Conservation (phyloP, 2,113 vertebrate species). For the Coptodon rendalli region DNA sequence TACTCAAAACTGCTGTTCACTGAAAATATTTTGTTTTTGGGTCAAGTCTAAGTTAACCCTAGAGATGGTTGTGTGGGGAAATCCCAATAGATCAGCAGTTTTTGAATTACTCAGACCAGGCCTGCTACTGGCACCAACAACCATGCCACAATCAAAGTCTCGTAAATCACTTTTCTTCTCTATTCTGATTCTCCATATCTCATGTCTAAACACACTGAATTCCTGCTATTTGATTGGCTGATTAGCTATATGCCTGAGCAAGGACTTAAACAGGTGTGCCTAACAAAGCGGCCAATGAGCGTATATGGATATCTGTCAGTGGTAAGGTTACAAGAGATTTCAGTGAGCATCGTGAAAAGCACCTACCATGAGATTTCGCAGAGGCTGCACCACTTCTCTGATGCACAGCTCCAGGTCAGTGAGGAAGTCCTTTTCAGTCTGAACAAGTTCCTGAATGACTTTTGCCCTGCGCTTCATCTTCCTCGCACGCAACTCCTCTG, state of each 20-base stretch:
- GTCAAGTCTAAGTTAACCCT: not conserved
- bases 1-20: not conserved
- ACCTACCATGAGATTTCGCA: slow-evolving; percentile 81
- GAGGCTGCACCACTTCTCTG: slow-evolving; percentile 84
- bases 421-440: slow-evolving; percentile 89
- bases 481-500: slow-evolving; percentile 70
- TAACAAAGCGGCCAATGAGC: not conserved
- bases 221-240: not conserved
- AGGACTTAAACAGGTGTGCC: not conserved
- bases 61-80: not conserved
- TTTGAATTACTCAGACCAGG: not conserved
- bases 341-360: not conserved
- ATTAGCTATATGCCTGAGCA: not conserved
- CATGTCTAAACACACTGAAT: not conserved
- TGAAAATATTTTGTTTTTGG: not conserved
- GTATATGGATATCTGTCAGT: not conserved
- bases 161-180: not conserved
- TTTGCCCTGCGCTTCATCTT: slow-evolving; percentile 87
- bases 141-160: not conserved
- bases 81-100: not conserved
- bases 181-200: not conserved
- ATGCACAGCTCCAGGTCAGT: slow-evolving; percentile 85
- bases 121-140: not conserved
- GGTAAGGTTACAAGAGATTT: not conserved
- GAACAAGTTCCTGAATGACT: slow-evolving; percentile 86